phyloP scores from a whole-genome alignment of 2,113 vertebrate species.

The Osmerus mordax region DNA sequence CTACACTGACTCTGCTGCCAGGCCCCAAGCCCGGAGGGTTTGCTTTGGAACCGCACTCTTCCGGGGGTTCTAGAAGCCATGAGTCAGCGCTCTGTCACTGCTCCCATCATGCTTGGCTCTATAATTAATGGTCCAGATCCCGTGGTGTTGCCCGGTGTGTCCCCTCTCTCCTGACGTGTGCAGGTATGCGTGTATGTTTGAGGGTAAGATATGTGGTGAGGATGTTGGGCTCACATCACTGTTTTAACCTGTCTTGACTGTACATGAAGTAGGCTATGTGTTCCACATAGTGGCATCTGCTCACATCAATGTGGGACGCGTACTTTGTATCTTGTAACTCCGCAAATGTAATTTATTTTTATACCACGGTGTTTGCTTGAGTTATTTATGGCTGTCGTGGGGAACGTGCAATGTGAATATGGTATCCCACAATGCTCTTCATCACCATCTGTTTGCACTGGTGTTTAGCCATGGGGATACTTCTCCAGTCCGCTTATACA shows the following conservation, averaged over 20 bases:
- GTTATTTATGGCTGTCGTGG: not conserved
- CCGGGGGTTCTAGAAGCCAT: conserved; percentile 53
- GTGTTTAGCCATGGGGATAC: not conserved
- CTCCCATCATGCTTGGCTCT: conserved; percentile 59
- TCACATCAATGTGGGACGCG: not conserved
- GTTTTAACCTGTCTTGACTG: too few species aligned
- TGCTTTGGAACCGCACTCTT: conserved; percentile 68
- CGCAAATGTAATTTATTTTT: not conserved
- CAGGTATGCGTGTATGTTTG: not conserved
- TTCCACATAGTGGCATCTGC: not conserved
- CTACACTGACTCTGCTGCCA: conserved; percentile 57
- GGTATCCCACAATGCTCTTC: conserved; percentile 26
- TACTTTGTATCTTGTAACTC: not conserved
- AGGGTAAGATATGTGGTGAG: not conserved
- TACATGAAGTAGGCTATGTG: not conserved
- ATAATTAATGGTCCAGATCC: conserved; percentile 59
- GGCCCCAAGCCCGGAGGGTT: conserved; percentile 56
- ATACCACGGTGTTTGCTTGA: not conserved
- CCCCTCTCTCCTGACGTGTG: conserved; percentile 14
- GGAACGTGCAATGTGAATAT: not conserved
- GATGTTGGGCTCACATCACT: not conserved
- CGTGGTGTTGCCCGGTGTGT: conserved; percentile 52
- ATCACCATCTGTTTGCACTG: not conserved
- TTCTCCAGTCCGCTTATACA: not conserved
- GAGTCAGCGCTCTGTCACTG: conserved; percentile 61